Conservation (phyloP, 2,113 vertebrate species). For the Urocynchramus pylzowi region DNA sequence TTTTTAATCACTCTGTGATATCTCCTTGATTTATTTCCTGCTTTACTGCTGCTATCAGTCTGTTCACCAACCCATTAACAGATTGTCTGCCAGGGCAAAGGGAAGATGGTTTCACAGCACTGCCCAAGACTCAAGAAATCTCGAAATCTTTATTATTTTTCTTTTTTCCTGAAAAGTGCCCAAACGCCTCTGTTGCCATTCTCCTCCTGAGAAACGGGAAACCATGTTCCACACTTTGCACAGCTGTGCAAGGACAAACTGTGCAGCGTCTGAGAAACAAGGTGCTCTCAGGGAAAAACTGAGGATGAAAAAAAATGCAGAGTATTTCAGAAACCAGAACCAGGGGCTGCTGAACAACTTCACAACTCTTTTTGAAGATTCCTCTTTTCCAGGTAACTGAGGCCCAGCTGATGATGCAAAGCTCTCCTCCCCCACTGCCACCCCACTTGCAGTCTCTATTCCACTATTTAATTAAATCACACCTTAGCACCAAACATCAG, state of each 20-base stretch:
- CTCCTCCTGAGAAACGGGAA: not conserved
- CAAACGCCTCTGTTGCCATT: not conserved
- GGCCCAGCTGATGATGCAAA: not conserved
- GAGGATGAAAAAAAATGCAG: not conserved
- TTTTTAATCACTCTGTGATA: not conserved
- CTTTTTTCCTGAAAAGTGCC: not conserved
- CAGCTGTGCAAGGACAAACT: not conserved
- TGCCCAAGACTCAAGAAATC: accelerated
- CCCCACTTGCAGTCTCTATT: not conserved
- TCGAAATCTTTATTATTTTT: not conserved
- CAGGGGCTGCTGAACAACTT: not conserved
- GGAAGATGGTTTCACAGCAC: not conserved
- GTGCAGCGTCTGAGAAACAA: not conserved
- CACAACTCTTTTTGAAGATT: not conserved
- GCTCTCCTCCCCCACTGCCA: not conserved
- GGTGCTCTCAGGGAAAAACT: not conserved
- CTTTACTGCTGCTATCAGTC: not conserved
- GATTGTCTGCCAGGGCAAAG: not conserved
- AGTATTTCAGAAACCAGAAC: not conserved
- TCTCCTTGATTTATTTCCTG: not conserved
- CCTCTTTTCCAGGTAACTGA: accelerated
- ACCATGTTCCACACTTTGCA: not conserved
- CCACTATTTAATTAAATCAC: not conserved
- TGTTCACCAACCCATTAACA: not conserved
- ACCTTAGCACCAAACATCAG: not conserved